Percentiles rank a stretch among this genome's conserved stretches.
These are phyloP conservation scores for Augochlora pura DNA, from an alignment of 1,140 invertebrate species.

Conservation along the genomic window DNA sequence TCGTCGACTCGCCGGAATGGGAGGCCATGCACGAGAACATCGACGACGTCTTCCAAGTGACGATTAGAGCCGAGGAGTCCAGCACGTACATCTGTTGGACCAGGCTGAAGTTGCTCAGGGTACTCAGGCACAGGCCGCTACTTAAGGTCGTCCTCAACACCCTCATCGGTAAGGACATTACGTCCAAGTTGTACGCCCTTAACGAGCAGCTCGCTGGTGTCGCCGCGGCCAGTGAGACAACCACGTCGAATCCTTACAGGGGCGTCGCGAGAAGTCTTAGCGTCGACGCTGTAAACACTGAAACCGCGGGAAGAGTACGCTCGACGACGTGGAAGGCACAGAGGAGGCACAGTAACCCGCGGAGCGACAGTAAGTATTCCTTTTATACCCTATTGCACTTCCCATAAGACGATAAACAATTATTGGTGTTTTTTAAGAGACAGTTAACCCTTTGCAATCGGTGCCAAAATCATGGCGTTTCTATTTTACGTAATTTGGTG, in stretches of 20 bases:
- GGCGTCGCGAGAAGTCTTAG: constrained; percentile 85
- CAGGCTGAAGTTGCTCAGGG: constrained; percentile 85
- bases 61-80: constrained; percentile 89
- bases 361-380: constrained; percentile 72
- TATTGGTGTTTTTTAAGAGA: too few species aligned
- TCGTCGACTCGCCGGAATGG: constrained; percentile 94
- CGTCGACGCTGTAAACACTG: constrained; percentile 89
- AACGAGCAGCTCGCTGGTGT: constrained; percentile 85
- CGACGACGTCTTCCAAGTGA: constrained; percentile 91
- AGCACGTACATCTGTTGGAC: constrained; percentile 90
- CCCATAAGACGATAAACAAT: too few species aligned
- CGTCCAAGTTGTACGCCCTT: constrained; percentile 90
- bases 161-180: constrained; percentile 93
- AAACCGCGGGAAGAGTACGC: constrained; percentile 86
- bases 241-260: constrained; percentile 74
- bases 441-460: too few species aligned
- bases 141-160: constrained; percentile 88
- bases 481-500: too few species aligned
- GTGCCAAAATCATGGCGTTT: too few species aligned
- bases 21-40: constrained; percentile 88
- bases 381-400: not conserved
- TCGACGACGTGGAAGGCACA: constrained; percentile 84
- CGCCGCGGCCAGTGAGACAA: constrained; percentile 71
- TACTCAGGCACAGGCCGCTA: constrained; percentile 86
- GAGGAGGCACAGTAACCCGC: constrained; percentile 74